Conservation (phyloP, 2,888 invertebrate genomes). For the Microdon myrmicae region DNA sequence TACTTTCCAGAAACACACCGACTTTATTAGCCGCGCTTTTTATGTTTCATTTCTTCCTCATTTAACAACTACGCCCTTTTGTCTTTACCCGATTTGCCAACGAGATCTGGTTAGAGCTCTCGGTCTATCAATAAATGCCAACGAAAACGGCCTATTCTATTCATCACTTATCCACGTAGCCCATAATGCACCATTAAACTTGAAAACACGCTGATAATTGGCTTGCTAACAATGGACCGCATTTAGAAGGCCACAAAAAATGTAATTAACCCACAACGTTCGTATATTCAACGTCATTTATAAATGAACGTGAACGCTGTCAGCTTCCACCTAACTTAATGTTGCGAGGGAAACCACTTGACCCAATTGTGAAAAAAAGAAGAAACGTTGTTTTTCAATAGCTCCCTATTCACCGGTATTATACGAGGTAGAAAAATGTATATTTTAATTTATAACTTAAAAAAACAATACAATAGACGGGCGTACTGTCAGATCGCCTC, state of each 20-base stretch:
- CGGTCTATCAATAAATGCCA: constrained; percentile 29
- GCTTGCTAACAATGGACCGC: constrained; percentile 20
- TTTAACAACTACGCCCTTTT: no score
- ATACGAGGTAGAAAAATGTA: constrained; percentile 4
- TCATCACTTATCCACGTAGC: constrained; percentile 27
- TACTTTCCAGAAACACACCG: no score
- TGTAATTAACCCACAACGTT: constrained; percentile 36
- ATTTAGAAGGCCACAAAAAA: constrained; percentile 28
- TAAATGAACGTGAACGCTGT: no score
- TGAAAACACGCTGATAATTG: constrained; percentile 33
- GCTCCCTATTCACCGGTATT: background rate
- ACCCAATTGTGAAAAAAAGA: constrained; percentile 40
- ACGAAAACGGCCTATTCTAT: constrained; percentile 23
- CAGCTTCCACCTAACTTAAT: no score
- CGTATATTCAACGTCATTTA: constrained; percentile 21
- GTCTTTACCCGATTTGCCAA: no score
- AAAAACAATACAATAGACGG: constrained; percentile 31
- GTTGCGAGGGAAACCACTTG: constrained; percentile 38
- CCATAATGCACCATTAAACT: constrained; percentile 36
- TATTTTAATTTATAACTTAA: constrained; percentile 39
- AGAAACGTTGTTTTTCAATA: no score
- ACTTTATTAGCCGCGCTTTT: no score
- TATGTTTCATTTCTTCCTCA: no score
- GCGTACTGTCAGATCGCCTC: constrained; percentile 20
- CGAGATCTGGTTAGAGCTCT: no score